Conservation (phyloP, 1,140 invertebrate genomes). For the Pantala flavescens region DNA sequence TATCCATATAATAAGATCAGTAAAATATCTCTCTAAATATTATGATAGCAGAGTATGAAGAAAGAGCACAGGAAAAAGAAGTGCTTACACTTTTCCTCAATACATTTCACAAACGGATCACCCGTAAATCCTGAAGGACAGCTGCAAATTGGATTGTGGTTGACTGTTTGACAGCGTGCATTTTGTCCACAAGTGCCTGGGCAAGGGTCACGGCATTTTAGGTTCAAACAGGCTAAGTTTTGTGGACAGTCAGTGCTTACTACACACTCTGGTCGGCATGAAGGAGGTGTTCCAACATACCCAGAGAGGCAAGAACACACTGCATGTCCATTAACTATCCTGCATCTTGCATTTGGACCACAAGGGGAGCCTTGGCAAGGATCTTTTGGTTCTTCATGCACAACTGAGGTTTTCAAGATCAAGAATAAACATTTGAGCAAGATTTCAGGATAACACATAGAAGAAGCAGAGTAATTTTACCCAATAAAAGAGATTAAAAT, state of each 20-base stretch:
- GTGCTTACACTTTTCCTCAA: slow-evolving; percentile 2
- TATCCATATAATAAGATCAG: too few species aligned
- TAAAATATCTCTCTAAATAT: too few species aligned
- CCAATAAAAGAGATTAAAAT: too few species aligned
- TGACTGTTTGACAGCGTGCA: slow-evolving; percentile 19
- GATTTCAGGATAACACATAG: neutral
- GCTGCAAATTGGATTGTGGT: slow-evolving; percentile 33
- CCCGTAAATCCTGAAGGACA: slow-evolving; percentile 36
- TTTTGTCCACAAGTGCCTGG: slow-evolving; percentile 15
- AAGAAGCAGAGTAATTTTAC: neutral
- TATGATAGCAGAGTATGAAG: neutral
- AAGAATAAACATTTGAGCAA: neutral
- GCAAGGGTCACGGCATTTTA: slow-evolving; percentile 20
- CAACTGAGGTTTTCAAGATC: slow-evolving; percentile 13
- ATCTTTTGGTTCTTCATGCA: slow-evolving; percentile 19
- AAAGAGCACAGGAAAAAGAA: neutral
- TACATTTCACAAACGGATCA: slow-evolving; percentile 27
- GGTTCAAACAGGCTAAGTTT: slow-evolving; percentile 14
- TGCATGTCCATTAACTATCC: slow-evolving; percentile 16
- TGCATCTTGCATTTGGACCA: slow-evolving; percentile 29
- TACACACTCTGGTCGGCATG: slow-evolving; percentile 22
- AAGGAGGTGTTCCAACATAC: slow-evolving; percentile 25
- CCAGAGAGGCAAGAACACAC: slow-evolving; percentile 30
- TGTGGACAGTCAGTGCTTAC: slow-evolving; percentile 20
- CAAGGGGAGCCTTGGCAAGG: slow-evolving; percentile 30